Conservation (phyloP, 2,113 vertebrate species). For the Rhagologus leucostigma region DNA sequence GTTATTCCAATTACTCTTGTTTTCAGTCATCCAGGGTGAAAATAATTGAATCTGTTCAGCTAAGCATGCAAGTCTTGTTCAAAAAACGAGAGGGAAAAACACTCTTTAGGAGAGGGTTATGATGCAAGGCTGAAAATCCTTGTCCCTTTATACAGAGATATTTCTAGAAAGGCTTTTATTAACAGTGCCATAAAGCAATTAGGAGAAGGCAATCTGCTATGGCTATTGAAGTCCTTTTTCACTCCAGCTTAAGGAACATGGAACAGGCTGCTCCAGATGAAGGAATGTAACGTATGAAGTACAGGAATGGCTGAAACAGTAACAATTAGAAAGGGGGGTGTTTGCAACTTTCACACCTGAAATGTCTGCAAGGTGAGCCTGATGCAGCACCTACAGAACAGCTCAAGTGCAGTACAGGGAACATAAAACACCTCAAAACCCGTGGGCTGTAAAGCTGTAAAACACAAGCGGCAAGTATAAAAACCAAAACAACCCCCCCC, state of each 20-base stretch:
- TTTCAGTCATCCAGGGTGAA: conserved; percentile 29
- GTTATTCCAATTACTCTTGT: conserved; percentile 28
- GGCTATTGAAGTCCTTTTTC: neutral
- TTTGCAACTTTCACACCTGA: neutral
- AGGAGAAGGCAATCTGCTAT: neutral
- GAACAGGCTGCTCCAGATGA: neutral
- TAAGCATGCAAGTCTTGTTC: conserved; percentile 4
- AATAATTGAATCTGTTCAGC: conserved; percentile 27
- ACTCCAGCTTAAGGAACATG: neutral
- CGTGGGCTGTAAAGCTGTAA: neutral
- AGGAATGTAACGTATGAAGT: neutral
- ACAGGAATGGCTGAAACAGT: neutral
- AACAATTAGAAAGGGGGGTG: neutral
- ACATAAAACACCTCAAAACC: neutral
- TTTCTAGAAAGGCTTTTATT: neutral
- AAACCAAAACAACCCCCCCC: accelerated
- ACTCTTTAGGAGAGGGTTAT: neutral
- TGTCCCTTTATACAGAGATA: neutral
- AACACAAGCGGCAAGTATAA: neutral
- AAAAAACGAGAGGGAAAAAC: neutral
- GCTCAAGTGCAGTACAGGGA: neutral
- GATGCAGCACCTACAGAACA: neutral
- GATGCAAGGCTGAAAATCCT: neutral
- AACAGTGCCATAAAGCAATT: neutral
- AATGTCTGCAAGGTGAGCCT: neutral